Percentiles rank a stretch among this genome's conserved stretches.
Conservation (phyloP, 2,888 invertebrate genomes). For the Parnassius apollo region DNA sequence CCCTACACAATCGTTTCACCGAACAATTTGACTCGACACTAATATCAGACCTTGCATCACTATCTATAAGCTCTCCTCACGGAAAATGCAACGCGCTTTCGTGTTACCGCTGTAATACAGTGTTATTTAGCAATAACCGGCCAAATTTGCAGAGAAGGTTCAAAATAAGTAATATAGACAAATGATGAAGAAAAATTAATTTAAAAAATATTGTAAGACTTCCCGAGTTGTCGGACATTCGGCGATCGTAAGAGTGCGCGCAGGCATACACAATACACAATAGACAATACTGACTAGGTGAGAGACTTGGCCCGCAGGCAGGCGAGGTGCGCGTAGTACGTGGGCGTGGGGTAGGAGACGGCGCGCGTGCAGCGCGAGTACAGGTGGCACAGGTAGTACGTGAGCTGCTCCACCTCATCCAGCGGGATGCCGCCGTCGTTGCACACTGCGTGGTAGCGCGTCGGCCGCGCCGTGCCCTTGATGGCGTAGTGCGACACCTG, state of each 20-base stretch:
- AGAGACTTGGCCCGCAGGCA: conserved; percentile 85
- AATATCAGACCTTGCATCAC: too few relatives aligned
- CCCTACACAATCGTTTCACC: too few relatives aligned
- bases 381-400: conserved; percentile 92
- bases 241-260: neutral
- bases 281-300: conserved; percentile 54
- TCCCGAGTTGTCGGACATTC: too few relatives aligned
- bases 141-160: too few relatives aligned
- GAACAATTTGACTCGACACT: too few relatives aligned
- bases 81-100: too few relatives aligned
- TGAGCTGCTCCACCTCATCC: conserved; percentile 88
- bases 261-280: neutral
- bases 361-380: conserved; percentile 91
- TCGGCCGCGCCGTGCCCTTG: conserved; percentile 91
- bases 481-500: conserved; percentile 84
- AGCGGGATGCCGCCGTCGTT: conserved; percentile 87
- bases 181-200: too few relatives aligned
- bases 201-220: too few relatives aligned
- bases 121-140: too few relatives aligned
- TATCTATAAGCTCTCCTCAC: too few relatives aligned
- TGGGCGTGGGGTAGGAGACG: conserved; percentile 93
- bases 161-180: too few relatives aligned
- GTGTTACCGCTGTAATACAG: too few relatives aligned
- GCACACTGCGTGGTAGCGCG: conserved; percentile 91
- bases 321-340: conserved; percentile 93